Evolutionary conservation across 1,140 invertebrate species (phyloP).

Genomic region (Sycophaga agraensis): DNA sequence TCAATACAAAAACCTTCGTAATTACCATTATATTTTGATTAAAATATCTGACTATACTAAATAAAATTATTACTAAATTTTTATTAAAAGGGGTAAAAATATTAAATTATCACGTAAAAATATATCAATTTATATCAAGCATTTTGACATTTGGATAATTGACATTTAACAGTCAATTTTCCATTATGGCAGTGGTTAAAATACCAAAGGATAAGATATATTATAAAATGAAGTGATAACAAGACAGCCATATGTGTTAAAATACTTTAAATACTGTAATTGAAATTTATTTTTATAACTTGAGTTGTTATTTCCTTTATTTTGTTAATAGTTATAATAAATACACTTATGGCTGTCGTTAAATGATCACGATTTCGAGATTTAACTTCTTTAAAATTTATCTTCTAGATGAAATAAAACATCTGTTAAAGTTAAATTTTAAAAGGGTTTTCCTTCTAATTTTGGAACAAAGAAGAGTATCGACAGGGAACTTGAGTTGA

Average conservation of each 20-base stretch:
- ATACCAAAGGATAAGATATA: not conserved
- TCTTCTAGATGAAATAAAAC: not conserved
- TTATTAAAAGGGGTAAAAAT: conserved; percentile 22
- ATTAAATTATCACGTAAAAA: conserved; percentile 27
- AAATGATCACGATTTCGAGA: not conserved
- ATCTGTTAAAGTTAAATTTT: not conserved
- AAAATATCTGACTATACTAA: conserved; percentile 27
- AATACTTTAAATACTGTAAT: conserved; percentile 12
- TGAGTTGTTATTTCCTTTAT: not conserved
- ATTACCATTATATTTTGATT: conserved; percentile 27
- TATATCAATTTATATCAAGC: conserved; percentile 22
- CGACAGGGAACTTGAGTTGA: not conserved
- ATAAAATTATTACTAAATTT: conserved; percentile 25
- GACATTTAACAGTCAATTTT: conserved; percentile 20
- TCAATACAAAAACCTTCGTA: conserved; percentile 25
- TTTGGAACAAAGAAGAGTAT: conserved; percentile 12
- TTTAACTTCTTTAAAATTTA: conserved; percentile 1
- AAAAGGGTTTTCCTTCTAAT: not conserved
- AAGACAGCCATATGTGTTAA: conserved; percentile 16
- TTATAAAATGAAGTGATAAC: not conserved
- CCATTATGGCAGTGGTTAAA: conserved; percentile 10
- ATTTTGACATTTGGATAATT: conserved; percentile 18
- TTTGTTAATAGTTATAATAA: conserved; percentile 6
- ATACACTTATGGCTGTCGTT: conserved; percentile 11
- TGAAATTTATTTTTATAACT: too few relatives aligned